A percentile compares a stretch with the other conserved stretches of the same genome.
phyloP scores from a whole-genome alignment of 2,113 vertebrate genomes.

The Campylorhamphus procurvoides region DNA sequence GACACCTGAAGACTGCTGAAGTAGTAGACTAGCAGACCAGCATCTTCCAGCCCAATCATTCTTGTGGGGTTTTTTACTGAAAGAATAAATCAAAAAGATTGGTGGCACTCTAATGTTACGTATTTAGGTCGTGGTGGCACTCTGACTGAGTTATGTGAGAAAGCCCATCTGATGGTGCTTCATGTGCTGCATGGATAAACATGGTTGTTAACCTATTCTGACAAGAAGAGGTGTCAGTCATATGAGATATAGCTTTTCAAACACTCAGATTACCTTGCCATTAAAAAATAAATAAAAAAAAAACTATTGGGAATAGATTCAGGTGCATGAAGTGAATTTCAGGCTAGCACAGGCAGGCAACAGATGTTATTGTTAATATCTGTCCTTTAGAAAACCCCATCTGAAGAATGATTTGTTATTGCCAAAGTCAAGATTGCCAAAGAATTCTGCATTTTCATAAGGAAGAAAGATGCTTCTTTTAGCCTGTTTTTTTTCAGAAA shows the following conservation, averaged over 20 bases:
- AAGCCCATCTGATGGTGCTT: not conserved
- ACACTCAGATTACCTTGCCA: not conserved
- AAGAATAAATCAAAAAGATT: not conserved
- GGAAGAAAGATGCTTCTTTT: not conserved
- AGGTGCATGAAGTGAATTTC: not conserved
- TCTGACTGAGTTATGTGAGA: not conserved
- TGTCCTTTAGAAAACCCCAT: not conserved
- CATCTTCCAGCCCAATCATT: not conserved
- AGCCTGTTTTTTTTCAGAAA: not conserved
- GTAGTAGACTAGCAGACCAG: not conserved
- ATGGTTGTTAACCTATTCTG: not conserved
- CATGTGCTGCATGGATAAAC: not conserved
- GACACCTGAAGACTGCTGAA: not conserved
- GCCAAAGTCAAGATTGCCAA: not conserved
- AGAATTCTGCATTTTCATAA: not conserved
- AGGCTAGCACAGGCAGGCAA: not conserved
- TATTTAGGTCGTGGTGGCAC: not conserved
- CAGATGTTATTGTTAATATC: not conserved
- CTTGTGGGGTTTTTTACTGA: not conserved
- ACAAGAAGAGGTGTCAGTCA: constrained; percentile 14
- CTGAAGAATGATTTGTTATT: not conserved
- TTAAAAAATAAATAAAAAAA: not conserved
- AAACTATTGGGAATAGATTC: not conserved
- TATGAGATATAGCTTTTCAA: not conserved
- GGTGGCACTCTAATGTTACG: not conserved